Conservation (phyloP, 2,888 invertebrate species). For the Tridacna gigas region DNA sequence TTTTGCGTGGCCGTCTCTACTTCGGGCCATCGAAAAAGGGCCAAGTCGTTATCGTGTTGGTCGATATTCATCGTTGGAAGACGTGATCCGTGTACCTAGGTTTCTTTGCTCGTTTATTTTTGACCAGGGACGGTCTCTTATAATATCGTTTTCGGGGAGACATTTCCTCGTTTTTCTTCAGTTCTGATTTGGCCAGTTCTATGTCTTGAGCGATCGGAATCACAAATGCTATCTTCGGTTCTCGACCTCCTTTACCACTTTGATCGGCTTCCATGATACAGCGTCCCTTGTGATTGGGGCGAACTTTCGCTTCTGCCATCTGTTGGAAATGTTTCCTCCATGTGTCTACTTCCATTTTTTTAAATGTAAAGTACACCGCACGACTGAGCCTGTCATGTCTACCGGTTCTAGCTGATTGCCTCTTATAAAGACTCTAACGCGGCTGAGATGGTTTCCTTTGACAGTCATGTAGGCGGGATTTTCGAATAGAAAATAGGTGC, state of each 20-base stretch:
- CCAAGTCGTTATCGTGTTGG: conserved; percentile 11
- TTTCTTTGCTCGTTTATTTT: conserved; percentile 24
- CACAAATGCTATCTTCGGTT: conserved; percentile 20
- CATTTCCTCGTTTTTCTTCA: conserved; percentile 8
- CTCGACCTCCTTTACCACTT: background rate
- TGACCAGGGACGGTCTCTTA: conserved; percentile 6
- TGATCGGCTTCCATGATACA: conserved; percentile 3
- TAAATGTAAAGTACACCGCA: conserved; percentile 20
- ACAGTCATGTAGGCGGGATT: background rate
- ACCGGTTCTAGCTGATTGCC: background rate
- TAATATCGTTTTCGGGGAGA: background rate
- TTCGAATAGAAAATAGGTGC: background rate
- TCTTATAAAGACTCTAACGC: background rate
- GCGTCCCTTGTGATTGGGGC: conserved; percentile 1
- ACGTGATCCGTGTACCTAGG: background rate
- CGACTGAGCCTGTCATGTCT: background rate
- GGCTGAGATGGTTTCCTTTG: background rate
- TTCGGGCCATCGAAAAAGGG: conserved; percentile 11
- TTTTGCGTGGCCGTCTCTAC: conserved; percentile 16
- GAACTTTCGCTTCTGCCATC: conserved; percentile 13
- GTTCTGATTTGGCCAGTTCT: conserved; percentile 39
- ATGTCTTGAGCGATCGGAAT: conserved; percentile 29
- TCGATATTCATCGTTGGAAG: background rate
- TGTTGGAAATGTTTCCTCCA: conserved; percentile 16
- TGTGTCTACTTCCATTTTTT: conserved; percentile 26